Base-by-base conservation (phyloP, 2,797 vertebrate genomes). In the Labroides dimidiatus region DNA sequence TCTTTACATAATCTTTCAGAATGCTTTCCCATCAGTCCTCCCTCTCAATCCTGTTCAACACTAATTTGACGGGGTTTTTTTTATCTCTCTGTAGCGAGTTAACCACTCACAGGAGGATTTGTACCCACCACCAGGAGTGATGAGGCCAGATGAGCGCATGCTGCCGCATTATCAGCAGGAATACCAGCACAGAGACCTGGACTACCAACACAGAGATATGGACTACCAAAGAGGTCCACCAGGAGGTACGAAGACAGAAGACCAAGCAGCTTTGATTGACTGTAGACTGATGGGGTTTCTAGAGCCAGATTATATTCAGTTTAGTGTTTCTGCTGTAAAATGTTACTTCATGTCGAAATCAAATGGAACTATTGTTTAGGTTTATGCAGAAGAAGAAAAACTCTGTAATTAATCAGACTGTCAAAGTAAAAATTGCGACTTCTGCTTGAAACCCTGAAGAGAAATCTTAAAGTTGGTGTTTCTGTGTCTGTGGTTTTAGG, bases 91-190 rank as follows among this genome's bases (percentile, higher is more conserved):
- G 17, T 85, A 99, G 97, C 92, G 95, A 12, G 92, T 92, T 17
- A 92, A 95, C 72, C 96, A 94, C 78, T 97, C 96, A 44, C 96
- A 99, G 79, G 98, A 99, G 80, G 98, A 99, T 30, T 87, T 99
- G 39, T 89, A 95, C 66, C 70, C 95, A 76, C 74, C 90, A 33
- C 74, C 87, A 0, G 90, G 89, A 24, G 83, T 47, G 6, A 48
- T 93, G 69, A 88, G 93, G 41, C 92, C 90, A 0, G 93, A 95
- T 7, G 94, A 95, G 55, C 84, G 92, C 52, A 85, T 95, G 85
- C 88, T 93, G 41, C 90, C 84, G 6, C 93, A 80, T 78, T 92
- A 90, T 64, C 91, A 91, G 20, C 92, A 89, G 60, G 92, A 91
- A 10, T 91, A 90, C 78, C 90, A 90, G 68, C 87, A 58, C 47